Evolutionary conservation across 1,140 invertebrate genomes (phyloP).

Genomic region (Musca vetustissima): DNA sequence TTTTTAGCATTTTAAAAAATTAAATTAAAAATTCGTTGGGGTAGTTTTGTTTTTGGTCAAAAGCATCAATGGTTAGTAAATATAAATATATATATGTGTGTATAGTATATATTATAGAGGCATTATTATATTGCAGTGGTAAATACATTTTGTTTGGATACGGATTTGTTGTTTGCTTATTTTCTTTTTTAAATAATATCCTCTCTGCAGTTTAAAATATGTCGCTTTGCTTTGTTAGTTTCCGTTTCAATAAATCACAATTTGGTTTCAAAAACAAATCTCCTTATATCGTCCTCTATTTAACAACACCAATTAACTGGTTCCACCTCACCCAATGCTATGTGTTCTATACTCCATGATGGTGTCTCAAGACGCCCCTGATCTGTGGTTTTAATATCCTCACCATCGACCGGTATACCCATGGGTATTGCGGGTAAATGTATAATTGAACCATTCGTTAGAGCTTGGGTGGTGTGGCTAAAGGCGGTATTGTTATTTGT

Average conservation of each 20-base stretch:
- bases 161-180: background rate
- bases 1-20: background rate
- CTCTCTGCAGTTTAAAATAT: background rate
- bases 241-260: too few species aligned
- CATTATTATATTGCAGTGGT: background rate
- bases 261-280: too few species aligned
- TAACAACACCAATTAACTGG: constrained; percentile 60
- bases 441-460: constrained; percentile 32
- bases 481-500: constrained; percentile 50
- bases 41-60: constrained; percentile 4
- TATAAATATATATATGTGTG: constrained; percentile 7
- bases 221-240: background rate
- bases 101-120: background rate
- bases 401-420: constrained; percentile 52
- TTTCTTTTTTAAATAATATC: constrained; percentile 6
- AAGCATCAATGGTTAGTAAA: background rate
- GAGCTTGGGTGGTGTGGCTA: constrained; percentile 35
- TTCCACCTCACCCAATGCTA: constrained; percentile 64
- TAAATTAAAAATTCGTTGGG: constrained; percentile 20
- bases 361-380: constrained; percentile 61
- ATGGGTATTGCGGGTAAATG: constrained; percentile 48
- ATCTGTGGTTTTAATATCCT: constrained; percentile 59
- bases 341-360: constrained; percentile 61
- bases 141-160: constrained; percentile 4
- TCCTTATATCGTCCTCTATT: background rate